Base-by-base conservation (phyloP, 2,113 vertebrate genomes). In the Lepidothrix coronata region DNA sequence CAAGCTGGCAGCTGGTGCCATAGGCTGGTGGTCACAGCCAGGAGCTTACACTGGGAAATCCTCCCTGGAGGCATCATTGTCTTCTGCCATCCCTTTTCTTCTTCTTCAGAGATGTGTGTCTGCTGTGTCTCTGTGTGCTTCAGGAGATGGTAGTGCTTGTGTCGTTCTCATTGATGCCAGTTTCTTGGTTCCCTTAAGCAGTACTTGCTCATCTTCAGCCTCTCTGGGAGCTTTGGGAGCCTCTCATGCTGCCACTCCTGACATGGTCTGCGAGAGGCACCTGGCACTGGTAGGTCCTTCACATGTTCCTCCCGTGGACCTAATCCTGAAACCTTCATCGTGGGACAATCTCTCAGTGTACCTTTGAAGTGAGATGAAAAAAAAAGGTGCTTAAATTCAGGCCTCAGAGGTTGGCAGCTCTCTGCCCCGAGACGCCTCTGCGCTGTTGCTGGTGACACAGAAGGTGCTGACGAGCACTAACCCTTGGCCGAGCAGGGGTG, bases 191-290 rank as follows among this genome's bases (percentile, higher is more conserved):
- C 41, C 37, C n/a, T 79, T 35, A 58, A 19, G 11, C 21, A 14
- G 8, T 1, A 1, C 23, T 62, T 91, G 46, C 51, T 54, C n/a
- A 14, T 70, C 41, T 65, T 44, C 16, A 70, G 31, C 31, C 35
- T 76, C 12, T 49, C 14, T 46, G 19, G 58, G 41, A 89, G 37
- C 41, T 84, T 86, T 77, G 65, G 41, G 46, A 54, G 13, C n/a
- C 44, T 84, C 35, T 75, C 4, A 5, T 11, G 33, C 54, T 52
- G 1, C n/a, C 9, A 1, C 20, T 85, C 17, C 43, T 88, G 37
- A 43, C 0, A 0, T 18, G 49, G 11, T 46, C 58, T 88, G 62
- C 0, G 0, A 65, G 62, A 70, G 18, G 24, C n/a, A 19, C 8
- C 37, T 86, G 33, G 54, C 25, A 2, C 31, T 41, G 31, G 3